These are phyloP conservation scores for Lepidurus couesii DNA, from an alignment of 1,140 invertebrate species.

Conservation along the genomic window DNA sequence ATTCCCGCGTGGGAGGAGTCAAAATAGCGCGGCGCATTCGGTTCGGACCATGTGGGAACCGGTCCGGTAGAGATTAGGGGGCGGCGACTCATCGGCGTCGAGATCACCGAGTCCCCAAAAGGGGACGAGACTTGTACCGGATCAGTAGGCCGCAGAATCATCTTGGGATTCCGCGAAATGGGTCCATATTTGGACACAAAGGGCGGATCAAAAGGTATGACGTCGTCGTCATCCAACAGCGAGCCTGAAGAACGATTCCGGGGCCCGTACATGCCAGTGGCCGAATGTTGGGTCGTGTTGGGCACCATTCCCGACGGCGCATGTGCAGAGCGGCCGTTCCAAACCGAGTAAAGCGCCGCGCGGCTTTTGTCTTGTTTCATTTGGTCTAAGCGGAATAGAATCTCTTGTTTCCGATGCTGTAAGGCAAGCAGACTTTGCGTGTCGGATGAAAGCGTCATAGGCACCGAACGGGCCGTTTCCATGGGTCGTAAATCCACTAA, in stretches of 20 bases:
- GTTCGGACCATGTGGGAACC: conserved; percentile 46
- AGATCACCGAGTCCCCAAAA: conserved; percentile 44
- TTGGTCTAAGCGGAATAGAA: conserved; percentile 60
- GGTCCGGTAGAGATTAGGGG: conserved; percentile 53
- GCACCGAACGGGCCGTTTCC: conserved; percentile 37
- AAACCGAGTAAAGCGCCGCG: conserved; percentile 22
- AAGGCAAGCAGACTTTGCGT: conserved; percentile 56
- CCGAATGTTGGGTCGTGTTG: not conserved
- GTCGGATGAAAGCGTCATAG: conserved; percentile 43
- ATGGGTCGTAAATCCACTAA: conserved; percentile 39
- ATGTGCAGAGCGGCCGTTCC: conserved; percentile 5
- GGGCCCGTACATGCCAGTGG: conserved; percentile 25
- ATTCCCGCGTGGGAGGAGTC: conserved; percentile 33
- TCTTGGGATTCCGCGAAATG: conserved; percentile 63
- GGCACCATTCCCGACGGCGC: not conserved
- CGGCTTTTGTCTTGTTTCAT: conserved; percentile 41
- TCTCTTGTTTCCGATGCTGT: conserved; percentile 59
- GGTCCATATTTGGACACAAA: conserved; percentile 70
- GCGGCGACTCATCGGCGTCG: conserved; percentile 45
- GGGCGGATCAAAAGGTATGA: conserved; percentile 66
- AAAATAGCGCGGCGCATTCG: not conserved
- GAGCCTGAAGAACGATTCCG: not conserved
- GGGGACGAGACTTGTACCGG: conserved; percentile 45
- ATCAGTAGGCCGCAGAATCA: conserved; percentile 43
- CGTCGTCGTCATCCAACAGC: conserved; percentile 59